A percentile compares a stretch with the other conserved stretches of the same genome.
Conservation (phyloP, 2,113 vertebrate species). For the Cebus imitator region DNA sequence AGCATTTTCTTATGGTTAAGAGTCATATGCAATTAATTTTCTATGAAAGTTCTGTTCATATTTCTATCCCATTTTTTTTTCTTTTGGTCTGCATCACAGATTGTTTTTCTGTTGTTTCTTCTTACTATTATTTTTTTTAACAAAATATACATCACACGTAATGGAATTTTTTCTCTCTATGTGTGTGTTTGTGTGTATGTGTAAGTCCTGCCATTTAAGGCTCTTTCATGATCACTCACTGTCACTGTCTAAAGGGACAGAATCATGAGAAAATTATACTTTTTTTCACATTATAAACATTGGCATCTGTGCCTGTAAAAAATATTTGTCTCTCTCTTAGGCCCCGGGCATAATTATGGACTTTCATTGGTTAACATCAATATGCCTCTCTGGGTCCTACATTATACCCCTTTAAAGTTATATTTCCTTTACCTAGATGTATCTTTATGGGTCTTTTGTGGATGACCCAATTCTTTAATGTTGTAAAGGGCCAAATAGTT, state of each 20-base stretch:
- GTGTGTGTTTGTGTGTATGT: background rate
- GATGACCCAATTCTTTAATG: background rate
- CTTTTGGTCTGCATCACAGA: background rate
- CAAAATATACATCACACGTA: background rate
- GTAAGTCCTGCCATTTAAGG: background rate
- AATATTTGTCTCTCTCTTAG: background rate
- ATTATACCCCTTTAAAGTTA: background rate
- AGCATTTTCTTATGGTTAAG: conserved; percentile 5
- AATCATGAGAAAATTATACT: background rate
- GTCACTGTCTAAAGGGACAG: background rate
- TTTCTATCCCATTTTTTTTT: background rate
- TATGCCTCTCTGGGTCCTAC: background rate
- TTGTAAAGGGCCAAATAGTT: background rate
- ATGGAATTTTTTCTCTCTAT: background rate
- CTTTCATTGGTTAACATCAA: background rate
- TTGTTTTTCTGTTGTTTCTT: background rate
- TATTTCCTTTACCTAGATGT: background rate
- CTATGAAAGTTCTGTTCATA: background rate
- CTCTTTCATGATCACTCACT: background rate
- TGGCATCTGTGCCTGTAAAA: background rate
- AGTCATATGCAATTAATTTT: background rate
- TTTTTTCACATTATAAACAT: background rate
- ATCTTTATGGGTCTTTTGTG: background rate
- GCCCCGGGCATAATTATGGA: background rate
- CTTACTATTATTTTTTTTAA: background rate